Conservation (phyloP, 2,797 vertebrate genomes). For the Sebastolobus altivelis region DNA sequence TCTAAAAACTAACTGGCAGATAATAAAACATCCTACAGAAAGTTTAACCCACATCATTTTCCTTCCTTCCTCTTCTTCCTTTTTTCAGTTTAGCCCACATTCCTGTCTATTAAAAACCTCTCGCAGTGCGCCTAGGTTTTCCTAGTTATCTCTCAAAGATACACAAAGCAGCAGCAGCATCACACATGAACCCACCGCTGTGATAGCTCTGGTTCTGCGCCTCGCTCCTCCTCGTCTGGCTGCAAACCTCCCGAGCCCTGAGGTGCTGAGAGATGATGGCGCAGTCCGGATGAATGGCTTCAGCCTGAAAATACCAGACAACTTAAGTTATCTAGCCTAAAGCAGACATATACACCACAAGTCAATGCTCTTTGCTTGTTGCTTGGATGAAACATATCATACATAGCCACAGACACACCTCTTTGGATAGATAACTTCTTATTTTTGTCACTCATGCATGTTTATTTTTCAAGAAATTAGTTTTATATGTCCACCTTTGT, state of each 20-base stretch:
- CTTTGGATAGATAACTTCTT: not conserved
- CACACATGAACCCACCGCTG: conserved; percentile 66
- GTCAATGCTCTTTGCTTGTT: not conserved
- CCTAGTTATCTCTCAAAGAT: not conserved
- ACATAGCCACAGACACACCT: not conserved
- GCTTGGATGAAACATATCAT: not conserved
- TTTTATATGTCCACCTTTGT: not conserved
- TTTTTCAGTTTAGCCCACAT: conserved; percentile 8
- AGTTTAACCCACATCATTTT: not conserved
- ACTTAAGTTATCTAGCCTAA: conserved; percentile 28
- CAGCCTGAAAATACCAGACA: conserved; percentile 68
- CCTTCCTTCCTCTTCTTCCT: not conserved
- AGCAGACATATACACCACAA: not conserved
- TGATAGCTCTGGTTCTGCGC: conserved; percentile 71
- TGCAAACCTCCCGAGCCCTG: conserved; percentile 79
- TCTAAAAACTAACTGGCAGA: not conserved
- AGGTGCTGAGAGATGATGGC: conserved; percentile 83
- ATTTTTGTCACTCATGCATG: too few species aligned
- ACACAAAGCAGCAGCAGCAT: conserved; percentile 16
- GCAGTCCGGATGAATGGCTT: conserved; percentile 85
- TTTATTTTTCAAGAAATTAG: too few species aligned
- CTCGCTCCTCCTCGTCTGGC: conserved; percentile 77
- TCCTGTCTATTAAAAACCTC: conserved; percentile 25
- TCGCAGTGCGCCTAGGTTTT: not conserved
- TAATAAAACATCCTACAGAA: not conserved